phyloP scores from a whole-genome alignment of 2,797 vertebrate species.

The Macroramphosus scolopax region DNA sequence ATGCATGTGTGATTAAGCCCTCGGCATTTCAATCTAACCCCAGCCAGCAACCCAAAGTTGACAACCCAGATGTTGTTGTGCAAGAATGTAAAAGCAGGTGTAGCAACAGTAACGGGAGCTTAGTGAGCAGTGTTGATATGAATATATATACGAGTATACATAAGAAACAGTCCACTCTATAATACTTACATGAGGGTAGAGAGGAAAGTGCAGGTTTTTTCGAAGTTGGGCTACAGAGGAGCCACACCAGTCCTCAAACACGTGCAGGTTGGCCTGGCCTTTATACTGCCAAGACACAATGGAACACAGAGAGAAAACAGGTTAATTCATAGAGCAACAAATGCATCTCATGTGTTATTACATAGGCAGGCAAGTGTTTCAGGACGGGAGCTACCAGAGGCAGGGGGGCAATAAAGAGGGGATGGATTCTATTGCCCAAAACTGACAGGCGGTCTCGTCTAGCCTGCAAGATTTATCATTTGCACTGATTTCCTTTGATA shows the following conservation, averaged over 20 bases:
- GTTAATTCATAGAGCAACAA: constrained; percentile 17
- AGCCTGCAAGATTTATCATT: constrained; percentile 2
- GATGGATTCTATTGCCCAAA: no score
- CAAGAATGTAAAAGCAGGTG: no score
- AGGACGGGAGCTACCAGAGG: no score
- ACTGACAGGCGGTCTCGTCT: no score
- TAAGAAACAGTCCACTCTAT: not conserved
- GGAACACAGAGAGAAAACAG: constrained; percentile 33
- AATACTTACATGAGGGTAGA: constrained; percentile 93
- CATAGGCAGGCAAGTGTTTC: constrained; percentile 1
- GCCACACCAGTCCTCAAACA: constrained; percentile 98
- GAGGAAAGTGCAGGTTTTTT: constrained; percentile 94
- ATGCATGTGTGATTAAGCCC: no score
- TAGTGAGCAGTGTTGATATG: no score
- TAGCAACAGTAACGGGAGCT: no score
- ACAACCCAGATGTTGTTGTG: no score
- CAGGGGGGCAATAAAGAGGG: no score
- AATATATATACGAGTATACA: no score
- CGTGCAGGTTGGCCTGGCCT: constrained; percentile 93
- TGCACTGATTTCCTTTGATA: constrained; percentile 2
- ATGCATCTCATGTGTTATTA: constrained; percentile 3
- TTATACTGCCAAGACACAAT: constrained; percentile 82
- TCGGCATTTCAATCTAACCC: no score
- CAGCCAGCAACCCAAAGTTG: no score
- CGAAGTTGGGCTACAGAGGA: constrained; percentile 88